Base-by-base conservation (phyloP, 2,797 vertebrate species). In the Chromobotia macracanthus region DNA sequence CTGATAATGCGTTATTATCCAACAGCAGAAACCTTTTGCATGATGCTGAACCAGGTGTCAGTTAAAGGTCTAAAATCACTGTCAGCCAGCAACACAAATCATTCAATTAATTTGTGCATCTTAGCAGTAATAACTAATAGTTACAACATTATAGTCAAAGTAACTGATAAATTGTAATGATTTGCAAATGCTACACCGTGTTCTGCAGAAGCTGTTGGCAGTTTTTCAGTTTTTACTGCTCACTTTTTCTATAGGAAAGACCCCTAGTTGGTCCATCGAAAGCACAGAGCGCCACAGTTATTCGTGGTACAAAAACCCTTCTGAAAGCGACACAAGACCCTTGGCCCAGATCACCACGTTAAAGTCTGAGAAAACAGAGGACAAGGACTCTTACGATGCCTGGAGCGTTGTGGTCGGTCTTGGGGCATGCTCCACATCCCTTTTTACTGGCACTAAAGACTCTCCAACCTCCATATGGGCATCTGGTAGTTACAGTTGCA, bases 351-450 rank as follows among this genome's bases (percentile, higher is more conserved):
- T 91, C 56, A 88, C 92, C 84, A 91, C 95, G 5, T 55, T 94
- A 81, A 95, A 92, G 91, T 87, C 88, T 0, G 96, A 95, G 73
- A 87, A 90, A 82, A 85, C 89, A 70, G 90, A 94, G 64, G 87
- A 90, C 0, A 95, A 95, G 85, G 90, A 94, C 86, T 85, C 91
- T 28, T 91, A 93, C 3, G 94, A 95, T 87, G 88, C 94, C 83
- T 98, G 97, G 97, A 95, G 96, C 56, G 91, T 92, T n/a, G 93
- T 93, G 0, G 70, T 92, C 16, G 94, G 91, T 10, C 93, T 95
- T 18, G 82, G 82, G 13, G 70, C 80, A 64, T 77, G 90, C 44
- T 88, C 93, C 18, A 94, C 95, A 6, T 95, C 91, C 5, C 89
- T 92, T 3, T 80, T 86, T 18, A 88, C 90, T 48, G 95, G 94